phyloP scores from a whole-genome alignment of 2,113 vertebrate genomes.

The Grantiella picta region DNA sequence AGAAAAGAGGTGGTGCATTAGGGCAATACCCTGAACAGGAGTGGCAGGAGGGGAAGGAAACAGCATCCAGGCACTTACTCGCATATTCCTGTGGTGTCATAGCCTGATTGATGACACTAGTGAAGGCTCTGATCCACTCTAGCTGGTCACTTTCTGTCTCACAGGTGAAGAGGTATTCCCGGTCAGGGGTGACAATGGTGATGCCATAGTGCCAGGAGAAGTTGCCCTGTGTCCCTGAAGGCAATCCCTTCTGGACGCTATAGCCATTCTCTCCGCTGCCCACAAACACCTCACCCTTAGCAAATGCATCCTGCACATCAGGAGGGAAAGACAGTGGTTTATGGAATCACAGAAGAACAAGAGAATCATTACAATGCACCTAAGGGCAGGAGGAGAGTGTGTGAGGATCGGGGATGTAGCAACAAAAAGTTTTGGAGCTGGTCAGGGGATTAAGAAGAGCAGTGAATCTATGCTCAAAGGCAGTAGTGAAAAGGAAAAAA shows the following conservation, averaged over 20 bases:
- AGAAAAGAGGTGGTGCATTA: background rate
- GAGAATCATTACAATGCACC: background rate
- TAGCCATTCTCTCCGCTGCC: constrained; percentile 83
- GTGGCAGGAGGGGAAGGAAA: background rate
- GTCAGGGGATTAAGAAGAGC: background rate
- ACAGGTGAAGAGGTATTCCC: constrained; percentile 86
- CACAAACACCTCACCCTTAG: constrained; percentile 88
- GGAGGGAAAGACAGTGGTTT: background rate
- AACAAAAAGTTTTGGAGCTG: background rate
- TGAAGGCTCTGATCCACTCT: constrained; percentile 84
- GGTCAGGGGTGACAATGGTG: constrained; percentile 85
- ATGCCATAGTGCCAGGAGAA: constrained; percentile 82
- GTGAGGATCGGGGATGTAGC: background rate
- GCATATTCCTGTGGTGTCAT: constrained; percentile 91
- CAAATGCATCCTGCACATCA: constrained; percentile 83
- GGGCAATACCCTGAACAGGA: background rate
- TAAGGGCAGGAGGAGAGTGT: background rate
- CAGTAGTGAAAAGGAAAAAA: background rate
- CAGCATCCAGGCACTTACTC: constrained; percentile 64
- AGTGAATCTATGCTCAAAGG: background rate
- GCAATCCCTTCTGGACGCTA: constrained; percentile 67
- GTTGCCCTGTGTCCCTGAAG: constrained; percentile 73
- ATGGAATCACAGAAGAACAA: background rate
- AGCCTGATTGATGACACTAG: constrained; percentile 65
- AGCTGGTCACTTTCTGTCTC: constrained; percentile 82